A percentile compares a stretch with the other conserved stretches of the same genome.
phyloP scores from a whole-genome alignment of 2,888 invertebrate species.

The Andrena flavipes region DNA sequence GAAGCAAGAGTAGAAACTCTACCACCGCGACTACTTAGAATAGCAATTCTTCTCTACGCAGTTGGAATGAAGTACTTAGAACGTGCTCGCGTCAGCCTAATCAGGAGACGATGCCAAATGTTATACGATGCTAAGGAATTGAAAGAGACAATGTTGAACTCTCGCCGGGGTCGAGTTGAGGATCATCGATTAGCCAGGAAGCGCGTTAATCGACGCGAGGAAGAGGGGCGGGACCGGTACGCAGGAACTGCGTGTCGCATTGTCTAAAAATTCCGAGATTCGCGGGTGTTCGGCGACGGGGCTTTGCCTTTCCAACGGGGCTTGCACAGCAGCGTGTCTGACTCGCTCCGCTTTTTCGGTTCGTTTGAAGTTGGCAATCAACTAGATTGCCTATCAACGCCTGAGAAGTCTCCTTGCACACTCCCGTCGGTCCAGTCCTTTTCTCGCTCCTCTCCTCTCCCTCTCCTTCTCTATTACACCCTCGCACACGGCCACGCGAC shows the following conservation, averaged over 20 bases:
- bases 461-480: constrained; percentile 56
- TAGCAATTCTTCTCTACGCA: no score
- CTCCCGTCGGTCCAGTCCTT: constrained; percentile 62
- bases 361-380: constrained; percentile 84
- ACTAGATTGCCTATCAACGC: constrained; percentile 84
- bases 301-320: constrained; percentile 64
- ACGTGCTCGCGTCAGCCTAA: no score
- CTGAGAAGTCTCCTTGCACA: constrained; percentile 73
- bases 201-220: constrained; percentile 44
- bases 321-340: constrained; percentile 55
- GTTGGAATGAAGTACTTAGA: no score
- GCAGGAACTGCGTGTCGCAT: constrained; percentile 41
- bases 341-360: constrained; percentile 73
- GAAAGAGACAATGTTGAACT: constrained; percentile 9
- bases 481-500: constrained; percentile 54
- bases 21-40: no score
- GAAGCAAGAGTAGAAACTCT: no score
- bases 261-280: constrained; percentile 67
- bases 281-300: constrained; percentile 51
- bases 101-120: no score
- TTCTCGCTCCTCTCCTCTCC: constrained; percentile 49
- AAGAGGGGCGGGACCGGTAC: constrained; percentile 9
- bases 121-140: background rate
- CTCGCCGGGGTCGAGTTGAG: background rate
- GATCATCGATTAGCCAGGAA: constrained; percentile 43